Base-by-base conservation (phyloP, 2,888 invertebrate species). In the Caenorhabditis angaria region DNA sequence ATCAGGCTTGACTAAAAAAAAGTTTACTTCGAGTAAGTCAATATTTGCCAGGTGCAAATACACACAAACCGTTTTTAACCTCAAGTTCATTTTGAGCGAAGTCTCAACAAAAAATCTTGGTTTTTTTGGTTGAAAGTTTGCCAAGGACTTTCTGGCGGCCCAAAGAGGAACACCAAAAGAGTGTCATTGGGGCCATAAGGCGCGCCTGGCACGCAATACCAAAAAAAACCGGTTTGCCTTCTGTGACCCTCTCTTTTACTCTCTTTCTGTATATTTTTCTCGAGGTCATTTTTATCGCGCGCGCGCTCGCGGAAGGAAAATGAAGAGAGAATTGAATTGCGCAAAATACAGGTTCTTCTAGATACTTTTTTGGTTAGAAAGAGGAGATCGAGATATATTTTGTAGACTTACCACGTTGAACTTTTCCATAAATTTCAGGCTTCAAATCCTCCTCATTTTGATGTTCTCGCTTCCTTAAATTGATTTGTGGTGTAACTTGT, bases 351-450 rank as follows among this genome's bases (percentile, higher is more conserved):
- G 71, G 66, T 71, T 58, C 53, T 47, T 41, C 8, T 35, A 27
- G 10, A 18, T 50, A 3, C 22, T 24, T 4, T 50, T 50, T 4
- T 50, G 6, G 3, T 24, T 22, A n/a, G n/a, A n/a, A n/a, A n/a
- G n/a, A n/a, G n/a, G n/a, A n/a, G n/a, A n/a, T n/a, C n/a, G n/a
- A n/a, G n/a, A n/a, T n/a, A n/a, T n/a, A n/a, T n/a, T n/a, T n/a
- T n/a, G n/a, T n/a, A 6, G 41, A 62, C 78, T 59, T 35, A 85
- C 85, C 84, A 80, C 82, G 54, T 58, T 84, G 83, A 28, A 84
- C 82, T 74, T 85, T 85, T 54, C 76, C 73, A 68, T 77, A 82
- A 0, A 80, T 50, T 20, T 85, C 85, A 0, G 77, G 61, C 62
- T 83, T 83, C 53, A 69, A 61, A 35, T 83, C 83, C 14, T 81